Evolutionary conservation across 2,113 vertebrate species (phyloP).

Genomic region (Sula dactylatra): DNA sequence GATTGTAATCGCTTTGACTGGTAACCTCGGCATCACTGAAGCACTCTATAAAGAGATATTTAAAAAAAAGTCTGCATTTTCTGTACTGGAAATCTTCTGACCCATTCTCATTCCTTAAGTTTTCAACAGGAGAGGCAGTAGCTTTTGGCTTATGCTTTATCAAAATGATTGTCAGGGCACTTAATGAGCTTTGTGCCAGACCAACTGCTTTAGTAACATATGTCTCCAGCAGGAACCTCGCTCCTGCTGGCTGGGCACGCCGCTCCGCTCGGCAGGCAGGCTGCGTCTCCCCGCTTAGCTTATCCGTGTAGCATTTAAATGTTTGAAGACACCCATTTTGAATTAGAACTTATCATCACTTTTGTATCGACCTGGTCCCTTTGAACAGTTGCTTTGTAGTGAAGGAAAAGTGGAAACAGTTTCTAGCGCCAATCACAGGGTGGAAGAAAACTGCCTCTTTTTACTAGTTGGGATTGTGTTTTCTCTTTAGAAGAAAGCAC

Average conservation of each 20-base stretch:
- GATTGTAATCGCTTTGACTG: background rate
- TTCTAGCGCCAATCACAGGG: rapidly evolving
- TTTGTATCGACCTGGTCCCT: background rate
- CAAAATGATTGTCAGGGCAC: background rate
- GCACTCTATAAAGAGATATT: background rate
- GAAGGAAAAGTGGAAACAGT: rapidly evolving
- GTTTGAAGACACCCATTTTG: background rate
- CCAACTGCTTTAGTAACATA: background rate
- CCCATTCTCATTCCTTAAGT: background rate
- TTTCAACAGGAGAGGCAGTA: background rate
- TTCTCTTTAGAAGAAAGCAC: background rate
- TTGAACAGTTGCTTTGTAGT: background rate
- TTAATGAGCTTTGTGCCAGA: conserved; percentile 8
- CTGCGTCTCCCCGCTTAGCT: background rate
- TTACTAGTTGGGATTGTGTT: background rate
- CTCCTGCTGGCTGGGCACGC: background rate
- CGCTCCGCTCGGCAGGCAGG: background rate
- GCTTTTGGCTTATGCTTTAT: background rate
- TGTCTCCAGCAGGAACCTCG: background rate
- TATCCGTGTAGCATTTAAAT: background rate
- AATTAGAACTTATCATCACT: background rate
- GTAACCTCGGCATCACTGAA: background rate
- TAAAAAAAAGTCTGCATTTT: background rate
- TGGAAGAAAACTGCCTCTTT: background rate
- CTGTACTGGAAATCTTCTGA: background rate